Evolutionary conservation across 2,113 vertebrate genomes (phyloP), one percentile per base, ranked within the genome.

Genomic region (Melanerpes formicivorus): DNA sequence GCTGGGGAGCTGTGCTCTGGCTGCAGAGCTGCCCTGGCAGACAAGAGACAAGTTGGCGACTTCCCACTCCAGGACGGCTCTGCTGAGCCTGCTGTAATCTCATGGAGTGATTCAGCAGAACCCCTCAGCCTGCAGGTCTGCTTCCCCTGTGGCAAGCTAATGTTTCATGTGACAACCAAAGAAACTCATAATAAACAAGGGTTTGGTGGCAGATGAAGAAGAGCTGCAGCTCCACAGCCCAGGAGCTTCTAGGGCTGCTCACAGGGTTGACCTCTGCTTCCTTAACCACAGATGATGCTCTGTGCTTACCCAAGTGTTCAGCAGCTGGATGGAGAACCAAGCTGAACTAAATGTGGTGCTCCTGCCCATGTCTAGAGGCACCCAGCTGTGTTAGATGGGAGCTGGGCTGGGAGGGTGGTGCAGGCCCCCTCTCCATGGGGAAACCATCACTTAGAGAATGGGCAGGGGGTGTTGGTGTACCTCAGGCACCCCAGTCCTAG

Each of bases 61-160:
- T 4, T 65, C 48, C 78, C 1, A 1, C 46, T 55, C 16, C 1
- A 4, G 77, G 67, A 14, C 66, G 42, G 80, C 74, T 7, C 64
- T 64, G 64, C 93, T 55, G 71, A 73, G 80, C 19, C 37, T 62
- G 82, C 69, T 74, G 0, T 55, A 10, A 70, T 21, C 29, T 66
- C 25, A 10, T 9, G 7, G 70, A 21, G 72, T 92, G 93, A 91
- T 89, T 92, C 94, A 95, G 84, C 91, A 95, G 78, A 87, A 89
- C 52, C 69, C 40, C 56, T 67, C 78, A 30, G 86, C 75, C 81
- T 88, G 81, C 64, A 63, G 15, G 72, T 42, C 76, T 69, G 34
- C 59, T 32, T 94, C 25, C 62, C 76, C 25, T 62, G 50, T 40
- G 0, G 0, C 56, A 60, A 76, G 52, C 75, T 77, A 12, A 16